Conservation (phyloP, 2,113 vertebrate genomes). For the Philantomba maxwellii region DNA sequence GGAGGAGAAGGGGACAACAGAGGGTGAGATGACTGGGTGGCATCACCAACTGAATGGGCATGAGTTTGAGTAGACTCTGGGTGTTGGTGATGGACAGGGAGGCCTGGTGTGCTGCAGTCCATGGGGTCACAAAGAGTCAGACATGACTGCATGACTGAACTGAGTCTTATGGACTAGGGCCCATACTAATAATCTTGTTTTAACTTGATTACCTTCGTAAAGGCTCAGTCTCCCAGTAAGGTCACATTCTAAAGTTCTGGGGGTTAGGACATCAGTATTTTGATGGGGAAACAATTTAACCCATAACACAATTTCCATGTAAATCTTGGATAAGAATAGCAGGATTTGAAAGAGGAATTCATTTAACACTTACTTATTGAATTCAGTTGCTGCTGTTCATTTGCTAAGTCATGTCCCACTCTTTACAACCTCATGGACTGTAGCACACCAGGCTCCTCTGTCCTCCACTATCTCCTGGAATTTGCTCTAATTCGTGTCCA, state of each 20-base stretch:
- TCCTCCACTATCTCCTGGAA: not conserved
- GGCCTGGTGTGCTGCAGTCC: not conserved
- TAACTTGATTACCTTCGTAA: not conserved
- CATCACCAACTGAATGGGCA: not conserved
- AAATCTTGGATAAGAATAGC: not conserved
- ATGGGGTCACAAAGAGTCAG: not conserved
- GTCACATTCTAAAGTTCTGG: not conserved
- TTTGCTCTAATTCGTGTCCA: not conserved
- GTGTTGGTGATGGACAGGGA: not conserved
- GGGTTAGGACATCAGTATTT: not conserved
- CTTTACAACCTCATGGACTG: not conserved
- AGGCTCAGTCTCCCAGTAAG: not conserved
- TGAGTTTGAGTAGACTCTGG: not conserved
- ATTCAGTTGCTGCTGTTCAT: not conserved
- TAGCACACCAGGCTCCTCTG: not conserved
- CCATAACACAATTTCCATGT: not conserved
- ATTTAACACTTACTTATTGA: not conserved
- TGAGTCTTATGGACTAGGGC: not conserved
- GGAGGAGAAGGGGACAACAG: not conserved
- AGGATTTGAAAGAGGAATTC: not conserved
- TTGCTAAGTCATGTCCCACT: not conserved
- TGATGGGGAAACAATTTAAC: not conserved
- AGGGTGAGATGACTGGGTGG: not conserved
- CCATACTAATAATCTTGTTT: not conserved
- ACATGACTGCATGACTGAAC: accelerated